These are phyloP conservation scores for Orthosia gothica DNA, from an alignment of 2,888 invertebrate species.

Conservation along the genomic window DNA sequence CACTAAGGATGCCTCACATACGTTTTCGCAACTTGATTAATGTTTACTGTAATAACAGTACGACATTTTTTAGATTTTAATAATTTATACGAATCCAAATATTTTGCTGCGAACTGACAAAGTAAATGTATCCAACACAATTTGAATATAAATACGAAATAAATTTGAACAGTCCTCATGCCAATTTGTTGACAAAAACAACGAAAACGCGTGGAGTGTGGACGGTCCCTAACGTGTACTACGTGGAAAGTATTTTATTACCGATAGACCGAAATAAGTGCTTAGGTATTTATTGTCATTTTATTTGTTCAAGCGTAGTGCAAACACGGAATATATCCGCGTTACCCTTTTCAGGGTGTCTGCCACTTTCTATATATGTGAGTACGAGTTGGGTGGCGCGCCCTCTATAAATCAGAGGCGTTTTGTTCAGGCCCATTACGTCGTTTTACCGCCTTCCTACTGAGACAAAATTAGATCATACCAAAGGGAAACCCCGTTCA, in stretches of 20 bases:
- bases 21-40: slow-evolving; percentile 28
- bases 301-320: slow-evolving; percentile 78
- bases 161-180: slow-evolving; percentile 20
- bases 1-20: slow-evolving; percentile 32
- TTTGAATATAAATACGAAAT: slow-evolving; percentile 38
- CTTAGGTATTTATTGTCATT: slow-evolving; percentile 71
- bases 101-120: slow-evolving; percentile 17
- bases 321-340: slow-evolving; percentile 79
- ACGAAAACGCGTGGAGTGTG: slow-evolving; percentile 45
- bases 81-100: slow-evolving; percentile 21
- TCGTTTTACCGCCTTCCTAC: slow-evolving; percentile 88
- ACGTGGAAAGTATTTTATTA: slow-evolving; percentile 61
- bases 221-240: slow-evolving; percentile 52
- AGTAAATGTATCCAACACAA: slow-evolving; percentile 25
- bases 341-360: slow-evolving; percentile 86
- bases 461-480: slow-evolving; percentile 89
- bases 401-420: slow-evolving; percentile 87
- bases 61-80: slow-evolving; percentile 14
- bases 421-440: slow-evolving; percentile 89
- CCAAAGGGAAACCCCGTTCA: slow-evolving; percentile 82
- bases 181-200: slow-evolving; percentile 40
- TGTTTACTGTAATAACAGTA: slow-evolving; percentile 5
- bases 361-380: slow-evolving; percentile 87
- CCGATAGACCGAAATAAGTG: slow-evolving; percentile 67
- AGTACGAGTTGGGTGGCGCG: slow-evolving; percentile 83